These are phyloP conservation scores for Lomographa bimaculata DNA, from an alignment of 2,888 invertebrate genomes.

Conservation along the genomic window DNA sequence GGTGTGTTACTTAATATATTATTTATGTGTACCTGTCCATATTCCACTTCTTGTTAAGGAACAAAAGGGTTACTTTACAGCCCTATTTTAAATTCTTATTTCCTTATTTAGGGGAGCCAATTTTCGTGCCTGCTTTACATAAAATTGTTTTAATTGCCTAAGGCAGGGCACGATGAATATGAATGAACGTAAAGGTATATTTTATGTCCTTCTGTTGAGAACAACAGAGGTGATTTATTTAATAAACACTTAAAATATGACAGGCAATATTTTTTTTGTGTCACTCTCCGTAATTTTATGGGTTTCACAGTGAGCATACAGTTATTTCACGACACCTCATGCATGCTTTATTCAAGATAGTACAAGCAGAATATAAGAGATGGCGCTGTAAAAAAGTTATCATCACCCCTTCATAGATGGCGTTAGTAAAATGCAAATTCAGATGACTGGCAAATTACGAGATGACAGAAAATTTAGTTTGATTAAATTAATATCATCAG, in stretches of 20 bases:
- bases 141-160: slow-evolving; percentile 33
- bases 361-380: slow-evolving; percentile 12
- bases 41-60: slow-evolving; percentile 16
- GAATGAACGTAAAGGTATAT: slow-evolving; percentile 21
- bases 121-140: slow-evolving; percentile 26
- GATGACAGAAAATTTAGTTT: too few species aligned
- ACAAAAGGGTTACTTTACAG: slow-evolving; percentile 12
- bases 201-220: slow-evolving; percentile 19
- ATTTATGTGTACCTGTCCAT: slow-evolving; percentile 2
- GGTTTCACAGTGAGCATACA: not conserved
- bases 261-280: not conserved
- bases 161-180: slow-evolving; percentile 23
- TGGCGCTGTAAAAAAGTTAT: slow-evolving; percentile 15
- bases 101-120: slow-evolving; percentile 17
- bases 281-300: not conserved
- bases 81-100: slow-evolving; percentile 24
- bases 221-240: slow-evolving; percentile 17
- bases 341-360: not conserved
- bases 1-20: slow-evolving; percentile 1
- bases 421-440: slow-evolving; percentile 11
- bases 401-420: slow-evolving; percentile 22
- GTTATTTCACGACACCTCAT: not conserved
- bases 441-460: too few species aligned
- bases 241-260: slow-evolving; percentile 10
- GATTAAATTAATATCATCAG: too few species aligned